Conservation (phyloP, 2,888 invertebrate species). For the Chrysotoxum bicinctum region DNA sequence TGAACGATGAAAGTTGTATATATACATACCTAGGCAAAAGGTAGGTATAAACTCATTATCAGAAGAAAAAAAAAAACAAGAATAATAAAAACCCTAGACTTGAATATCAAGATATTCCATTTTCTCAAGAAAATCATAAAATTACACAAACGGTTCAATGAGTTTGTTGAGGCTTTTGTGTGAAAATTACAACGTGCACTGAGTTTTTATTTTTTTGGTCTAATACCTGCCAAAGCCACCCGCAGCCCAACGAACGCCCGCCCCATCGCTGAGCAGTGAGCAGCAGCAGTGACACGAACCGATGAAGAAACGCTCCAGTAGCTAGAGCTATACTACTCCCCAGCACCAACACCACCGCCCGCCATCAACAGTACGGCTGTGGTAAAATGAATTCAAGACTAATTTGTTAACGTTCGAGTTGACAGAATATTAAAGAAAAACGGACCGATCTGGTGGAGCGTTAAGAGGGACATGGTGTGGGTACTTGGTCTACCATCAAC, state of each 20-base stretch:
- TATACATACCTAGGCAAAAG: not conserved
- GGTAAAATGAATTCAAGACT: constrained; percentile 39
- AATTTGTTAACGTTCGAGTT: constrained; percentile 52
- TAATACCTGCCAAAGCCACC: constrained; percentile 34
- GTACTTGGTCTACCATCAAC: not conserved
- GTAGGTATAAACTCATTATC: constrained; percentile 8
- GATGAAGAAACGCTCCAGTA: constrained; percentile 30
- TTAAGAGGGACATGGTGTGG: constrained; percentile 38
- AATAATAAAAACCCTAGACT: constrained; percentile 1
- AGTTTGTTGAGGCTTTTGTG: constrained; percentile 45
- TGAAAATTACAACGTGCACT: constrained; percentile 54
- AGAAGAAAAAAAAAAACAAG: not conserved
- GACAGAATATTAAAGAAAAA: constrained; percentile 50
- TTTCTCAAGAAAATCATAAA: not conserved
- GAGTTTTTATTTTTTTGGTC: constrained; percentile 49
- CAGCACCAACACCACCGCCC: not conserved
- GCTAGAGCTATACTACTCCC: not conserved
- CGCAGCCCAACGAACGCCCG: constrained; percentile 26
- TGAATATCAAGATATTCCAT: not conserved
- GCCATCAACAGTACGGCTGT: not conserved
- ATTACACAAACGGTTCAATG: constrained; percentile 50
- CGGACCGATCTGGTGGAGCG: constrained; percentile 29
- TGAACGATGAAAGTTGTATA: constrained; percentile 9
- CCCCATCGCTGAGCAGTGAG: constrained; percentile 1
- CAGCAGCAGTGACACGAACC: constrained; percentile 27